Evolutionary conservation across 2,888 invertebrate genomes (phyloP), one percentile per base, ranked within the genome.

Genomic region (Caenorhabditis drosophilae): DNA sequence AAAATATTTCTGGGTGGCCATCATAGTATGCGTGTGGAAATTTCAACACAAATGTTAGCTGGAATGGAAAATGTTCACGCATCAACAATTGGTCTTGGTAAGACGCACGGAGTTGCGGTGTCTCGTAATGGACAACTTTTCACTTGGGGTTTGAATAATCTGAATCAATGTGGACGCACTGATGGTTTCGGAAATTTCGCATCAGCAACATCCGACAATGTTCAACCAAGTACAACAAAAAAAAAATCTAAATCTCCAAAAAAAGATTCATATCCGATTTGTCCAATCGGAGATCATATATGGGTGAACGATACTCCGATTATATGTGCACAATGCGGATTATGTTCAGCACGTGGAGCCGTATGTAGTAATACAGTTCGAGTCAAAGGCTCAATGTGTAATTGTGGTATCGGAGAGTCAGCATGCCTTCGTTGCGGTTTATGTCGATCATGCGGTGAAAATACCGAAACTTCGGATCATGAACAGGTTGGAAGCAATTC

Each of bases 141-240:
- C 84, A 93, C 96, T 0, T 95, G 96, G 85, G 97, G 97, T 4
- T 91, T 96, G 66, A 97, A 97, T 85, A 96, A 97, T 84, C 93
- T 95, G 84, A 94, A 94, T 1, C 97, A 97, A 84, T 97, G 97
- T 85, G 97, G 97, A 36, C 46, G 78, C 41, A 23, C 42, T 7
- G 64, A 64, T 46, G n/a, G n/a, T n/a, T n/a, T n/a, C n/a, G n/a
- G n/a, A n/a, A n/a, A n/a, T n/a, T n/a, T n/a, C n/a, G n/a, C n/a
- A n/a, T n/a, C n/a, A n/a, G 23, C 54, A 7, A 41, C 55, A 0
- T 63, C 70, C 9, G 35, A 46, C 2, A 60, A 51, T n/a, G 44
- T 58, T 7, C 73, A 70, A 6, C 73, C 73, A 1, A 42, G 71
- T 40, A 61, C 62, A 18, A 42, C 54, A 0, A n/a, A n/a, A n/a